Conservation (phyloP, 2,888 invertebrate genomes). For the Drosophila tripunctata region DNA sequence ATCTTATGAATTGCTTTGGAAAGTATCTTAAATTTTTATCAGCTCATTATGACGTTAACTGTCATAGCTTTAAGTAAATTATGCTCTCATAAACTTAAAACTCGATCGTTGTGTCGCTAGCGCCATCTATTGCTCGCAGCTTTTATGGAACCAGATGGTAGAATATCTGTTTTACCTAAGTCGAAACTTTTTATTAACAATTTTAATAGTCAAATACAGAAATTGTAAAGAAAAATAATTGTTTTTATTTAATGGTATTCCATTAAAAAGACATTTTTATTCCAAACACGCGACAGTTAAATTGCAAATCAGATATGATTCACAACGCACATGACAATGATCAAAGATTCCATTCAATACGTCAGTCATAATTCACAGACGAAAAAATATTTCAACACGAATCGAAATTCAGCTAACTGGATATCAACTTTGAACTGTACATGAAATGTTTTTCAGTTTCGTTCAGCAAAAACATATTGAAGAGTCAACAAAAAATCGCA, state of each 20-base stretch:
- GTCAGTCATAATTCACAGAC: neutral
- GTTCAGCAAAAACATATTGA: constrained; percentile 12
- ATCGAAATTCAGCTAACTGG: neutral
- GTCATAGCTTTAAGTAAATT: no score
- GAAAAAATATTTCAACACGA: neutral
- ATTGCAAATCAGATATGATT: neutral
- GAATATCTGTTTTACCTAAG: no score
- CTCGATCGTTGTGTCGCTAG: no score
- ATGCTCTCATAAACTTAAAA: no score
- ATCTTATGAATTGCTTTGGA: neutral
- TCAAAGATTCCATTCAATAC: neutral
- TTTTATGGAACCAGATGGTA: no score
- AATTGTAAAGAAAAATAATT: no score
- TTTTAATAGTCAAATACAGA: no score
- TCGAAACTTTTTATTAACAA: no score
- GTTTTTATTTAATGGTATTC: no score
- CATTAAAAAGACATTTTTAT: neutral
- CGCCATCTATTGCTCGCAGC: no score
- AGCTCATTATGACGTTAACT: no score
- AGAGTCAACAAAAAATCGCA: constrained; percentile 23
- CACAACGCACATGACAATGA: neutral
- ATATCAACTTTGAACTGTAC: constrained; percentile 37
- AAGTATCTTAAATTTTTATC: neutral
- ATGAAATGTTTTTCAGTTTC: constrained; percentile 5
- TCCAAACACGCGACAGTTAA: neutral